These are phyloP conservation scores for Leucosticte australis DNA, from an alignment of 2,113 vertebrate genomes.

Conservation along the genomic window DNA sequence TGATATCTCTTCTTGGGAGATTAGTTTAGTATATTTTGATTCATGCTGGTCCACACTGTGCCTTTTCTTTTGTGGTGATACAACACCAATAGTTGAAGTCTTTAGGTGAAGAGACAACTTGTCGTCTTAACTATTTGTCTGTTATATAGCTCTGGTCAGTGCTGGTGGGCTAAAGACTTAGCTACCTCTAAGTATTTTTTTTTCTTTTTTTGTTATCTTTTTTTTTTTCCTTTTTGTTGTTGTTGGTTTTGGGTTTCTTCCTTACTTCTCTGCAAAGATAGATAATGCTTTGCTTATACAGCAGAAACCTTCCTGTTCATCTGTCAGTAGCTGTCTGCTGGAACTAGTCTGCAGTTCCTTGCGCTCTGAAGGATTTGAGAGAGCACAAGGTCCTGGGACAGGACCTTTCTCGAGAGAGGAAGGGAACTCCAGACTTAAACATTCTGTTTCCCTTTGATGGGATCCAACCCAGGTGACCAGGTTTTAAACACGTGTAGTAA, in stretches of 20 bases:
- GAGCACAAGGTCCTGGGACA: rapidly evolving
- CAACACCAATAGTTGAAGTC: not conserved
- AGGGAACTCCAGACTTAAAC: not conserved
- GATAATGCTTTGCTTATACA: not conserved
- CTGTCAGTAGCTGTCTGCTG: not conserved
- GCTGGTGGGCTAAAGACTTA: not conserved
- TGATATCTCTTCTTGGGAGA: not conserved
- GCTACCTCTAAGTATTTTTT: not conserved
- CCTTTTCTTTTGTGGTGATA: not conserved
- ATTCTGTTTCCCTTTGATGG: not conserved
- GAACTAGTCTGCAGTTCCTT: not conserved
- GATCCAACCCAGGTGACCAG: not conserved
- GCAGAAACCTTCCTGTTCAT: not conserved
- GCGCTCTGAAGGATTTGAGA: not conserved
- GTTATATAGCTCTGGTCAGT: not conserved
- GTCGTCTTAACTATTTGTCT: not conserved
- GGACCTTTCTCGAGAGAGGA: not conserved
- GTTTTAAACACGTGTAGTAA: not conserved
- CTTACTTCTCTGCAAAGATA: not conserved
- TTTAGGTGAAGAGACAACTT: not conserved
- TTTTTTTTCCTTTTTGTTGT: not conserved
- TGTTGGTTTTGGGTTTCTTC: not conserved
- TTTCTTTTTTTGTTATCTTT: not conserved
- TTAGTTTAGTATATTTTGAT: not conserved
- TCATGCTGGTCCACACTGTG: not conserved